Percentiles rank a stretch among this genome's conserved stretches.
Evolutionary conservation across 2,113 vertebrate genomes (phyloP).

Genomic region (Alethe diademata): DNA sequence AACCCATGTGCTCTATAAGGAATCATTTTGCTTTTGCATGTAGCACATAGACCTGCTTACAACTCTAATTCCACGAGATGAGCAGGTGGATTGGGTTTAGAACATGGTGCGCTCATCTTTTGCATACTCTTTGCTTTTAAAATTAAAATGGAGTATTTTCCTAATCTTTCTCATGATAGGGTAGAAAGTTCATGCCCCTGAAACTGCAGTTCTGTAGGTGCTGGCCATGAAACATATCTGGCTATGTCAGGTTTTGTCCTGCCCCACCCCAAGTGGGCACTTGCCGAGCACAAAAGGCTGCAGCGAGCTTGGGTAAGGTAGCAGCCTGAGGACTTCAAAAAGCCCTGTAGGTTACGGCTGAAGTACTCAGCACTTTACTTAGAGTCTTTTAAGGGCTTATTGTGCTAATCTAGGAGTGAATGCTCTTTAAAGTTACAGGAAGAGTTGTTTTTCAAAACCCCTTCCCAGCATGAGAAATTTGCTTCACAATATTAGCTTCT

Average conservation of each 20-base stretch:
- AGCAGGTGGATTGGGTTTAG: neutral
- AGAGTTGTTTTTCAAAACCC: neutral
- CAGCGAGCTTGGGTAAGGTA: neutral
- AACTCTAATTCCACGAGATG: neutral
- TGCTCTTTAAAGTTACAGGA: neutral
- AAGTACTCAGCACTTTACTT: neutral
- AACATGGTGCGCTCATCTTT: neutral
- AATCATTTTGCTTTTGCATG: neutral
- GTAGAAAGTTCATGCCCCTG: neutral
- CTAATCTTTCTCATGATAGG: neutral
- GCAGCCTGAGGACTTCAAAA: neutral
- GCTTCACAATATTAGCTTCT: neutral
- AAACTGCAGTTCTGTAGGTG: neutral
- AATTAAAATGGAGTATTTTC: neutral
- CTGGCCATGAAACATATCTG: neutral
- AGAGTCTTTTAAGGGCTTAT: neutral
- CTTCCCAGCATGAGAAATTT: neutral
- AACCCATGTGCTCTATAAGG: neutral
- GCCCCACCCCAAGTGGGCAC: fast-evolving
- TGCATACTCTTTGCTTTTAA: neutral
- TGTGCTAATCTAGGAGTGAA: neutral
- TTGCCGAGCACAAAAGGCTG: neutral
- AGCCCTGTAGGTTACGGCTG: neutral
- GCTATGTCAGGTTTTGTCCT: neutral
- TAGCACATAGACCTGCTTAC: neutral